These are phyloP conservation scores for Hydrolagus affinis DNA, from an alignment of 2,113 vertebrate species.

Conservation along the genomic window DNA sequence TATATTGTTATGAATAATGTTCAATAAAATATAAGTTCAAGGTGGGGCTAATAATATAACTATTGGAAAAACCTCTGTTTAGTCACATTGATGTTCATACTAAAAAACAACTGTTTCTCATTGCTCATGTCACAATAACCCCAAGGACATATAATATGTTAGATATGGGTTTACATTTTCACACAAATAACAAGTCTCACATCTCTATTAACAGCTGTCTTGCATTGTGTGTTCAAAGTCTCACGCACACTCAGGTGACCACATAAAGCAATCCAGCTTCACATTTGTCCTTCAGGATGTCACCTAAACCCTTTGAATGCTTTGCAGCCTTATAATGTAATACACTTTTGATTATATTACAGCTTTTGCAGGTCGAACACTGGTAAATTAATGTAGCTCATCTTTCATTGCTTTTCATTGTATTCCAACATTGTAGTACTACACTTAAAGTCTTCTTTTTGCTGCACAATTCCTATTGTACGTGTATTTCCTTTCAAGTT, in stretches of 20 bases:
- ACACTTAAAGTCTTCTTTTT: too few species aligned
- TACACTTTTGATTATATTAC: neutral
- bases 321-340: neutral
- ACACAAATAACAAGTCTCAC: neutral
- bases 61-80: neutral
- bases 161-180: neutral
- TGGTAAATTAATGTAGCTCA: too few species aligned
- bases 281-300: neutral
- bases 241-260: neutral
- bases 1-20: conserved; percentile 36
- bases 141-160: neutral
- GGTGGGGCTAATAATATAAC: neutral
- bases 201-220: neutral
- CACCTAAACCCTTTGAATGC: neutral
- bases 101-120: neutral
- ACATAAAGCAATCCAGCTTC: neutral
- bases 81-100: neutral
- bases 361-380: neutral
- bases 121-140: neutral
- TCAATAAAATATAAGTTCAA: conserved; percentile 36
- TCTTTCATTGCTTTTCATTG: too few species aligned
- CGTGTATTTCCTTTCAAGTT: too few species aligned
- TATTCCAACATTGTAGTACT: too few species aligned
- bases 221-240: neutral
- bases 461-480: too few species aligned